These are phyloP conservation scores for Drosophila fuyamai DNA, from an alignment of 1,140 invertebrate genomes.

Conservation along the genomic window DNA sequence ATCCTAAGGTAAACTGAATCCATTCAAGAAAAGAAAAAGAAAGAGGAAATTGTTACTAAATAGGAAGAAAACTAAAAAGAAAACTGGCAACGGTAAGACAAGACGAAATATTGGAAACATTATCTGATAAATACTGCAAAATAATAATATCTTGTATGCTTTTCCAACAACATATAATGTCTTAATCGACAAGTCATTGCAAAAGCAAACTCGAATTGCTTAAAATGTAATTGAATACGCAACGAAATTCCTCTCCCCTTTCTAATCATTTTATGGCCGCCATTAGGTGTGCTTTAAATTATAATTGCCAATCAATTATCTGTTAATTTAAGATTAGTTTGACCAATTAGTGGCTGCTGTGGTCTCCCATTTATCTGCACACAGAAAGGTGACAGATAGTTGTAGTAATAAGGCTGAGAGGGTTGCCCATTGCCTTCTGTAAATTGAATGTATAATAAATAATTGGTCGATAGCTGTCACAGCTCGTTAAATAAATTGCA, in stretches of 20 bases:
- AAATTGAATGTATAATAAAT: constrained; percentile 23
- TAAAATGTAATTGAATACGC: background rate
- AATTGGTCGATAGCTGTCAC: constrained; percentile 30
- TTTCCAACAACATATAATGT: background rate
- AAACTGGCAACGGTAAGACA: constrained; percentile 14
- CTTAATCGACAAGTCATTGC: background rate
- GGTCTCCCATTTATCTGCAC: constrained; percentile 8
- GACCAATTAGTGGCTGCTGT: constrained; percentile 26
- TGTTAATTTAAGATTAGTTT: constrained; percentile 48
- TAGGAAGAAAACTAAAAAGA: constrained; percentile 20
- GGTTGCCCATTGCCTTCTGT: background rate
- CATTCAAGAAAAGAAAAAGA: constrained; percentile 1
- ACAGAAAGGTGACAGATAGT: constrained; percentile 6
- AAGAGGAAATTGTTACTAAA: constrained; percentile 1
- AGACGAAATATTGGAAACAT: no score
- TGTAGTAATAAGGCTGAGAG: background rate
- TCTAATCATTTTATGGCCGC: constrained; percentile 16
- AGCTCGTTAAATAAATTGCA: constrained; percentile 61
- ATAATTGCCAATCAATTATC: constrained; percentile 13
- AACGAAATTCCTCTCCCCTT: background rate
- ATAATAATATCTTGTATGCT: background rate
- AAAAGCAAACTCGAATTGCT: no score
- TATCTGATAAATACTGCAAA: no score
- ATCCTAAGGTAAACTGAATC: constrained; percentile 2
- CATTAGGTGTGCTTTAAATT: background rate